Evolutionary conservation across 2,113 vertebrate species (phyloP).

Genomic region (Nycticryphes semicollaris): DNA sequence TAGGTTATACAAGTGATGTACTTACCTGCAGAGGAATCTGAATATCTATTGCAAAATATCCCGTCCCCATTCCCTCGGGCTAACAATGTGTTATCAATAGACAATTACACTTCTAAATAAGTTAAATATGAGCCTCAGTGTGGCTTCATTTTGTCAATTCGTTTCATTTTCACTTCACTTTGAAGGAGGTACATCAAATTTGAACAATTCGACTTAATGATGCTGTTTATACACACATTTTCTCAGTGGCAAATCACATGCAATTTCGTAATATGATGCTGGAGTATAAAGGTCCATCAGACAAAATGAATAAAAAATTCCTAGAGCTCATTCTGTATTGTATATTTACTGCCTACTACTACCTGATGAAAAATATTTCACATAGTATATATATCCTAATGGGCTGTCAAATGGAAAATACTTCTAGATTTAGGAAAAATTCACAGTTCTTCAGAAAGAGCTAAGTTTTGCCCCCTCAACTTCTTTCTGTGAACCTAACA

Average conservation of each 20-base stretch:
- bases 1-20: not conserved
- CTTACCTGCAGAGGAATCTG: not conserved
- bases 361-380: constrained; percentile 37
- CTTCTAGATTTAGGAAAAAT: not conserved
- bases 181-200: not conserved
- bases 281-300: constrained; percentile 37
- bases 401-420: not conserved
- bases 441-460: not conserved
- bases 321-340: constrained; percentile 34
- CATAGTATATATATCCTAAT: not conserved
- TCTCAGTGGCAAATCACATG: constrained; percentile 36
- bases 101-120: not conserved
- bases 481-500: not conserved
- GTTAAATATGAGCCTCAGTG: not conserved
- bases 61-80: not conserved
- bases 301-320: constrained; percentile 58
- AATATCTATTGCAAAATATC: not conserved
- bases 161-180: constrained; percentile 6
- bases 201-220: constrained; percentile 38
- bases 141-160: not conserved
- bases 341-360: constrained; percentile 9
- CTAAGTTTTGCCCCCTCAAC: not conserved
- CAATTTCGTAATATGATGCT: constrained; percentile 23
- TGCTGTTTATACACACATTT: constrained; percentile 48
- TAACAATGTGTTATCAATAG: not conserved